Evolutionary conservation across 2,113 vertebrate species (phyloP).

Genomic region (Accipiter cooperii): DNA sequence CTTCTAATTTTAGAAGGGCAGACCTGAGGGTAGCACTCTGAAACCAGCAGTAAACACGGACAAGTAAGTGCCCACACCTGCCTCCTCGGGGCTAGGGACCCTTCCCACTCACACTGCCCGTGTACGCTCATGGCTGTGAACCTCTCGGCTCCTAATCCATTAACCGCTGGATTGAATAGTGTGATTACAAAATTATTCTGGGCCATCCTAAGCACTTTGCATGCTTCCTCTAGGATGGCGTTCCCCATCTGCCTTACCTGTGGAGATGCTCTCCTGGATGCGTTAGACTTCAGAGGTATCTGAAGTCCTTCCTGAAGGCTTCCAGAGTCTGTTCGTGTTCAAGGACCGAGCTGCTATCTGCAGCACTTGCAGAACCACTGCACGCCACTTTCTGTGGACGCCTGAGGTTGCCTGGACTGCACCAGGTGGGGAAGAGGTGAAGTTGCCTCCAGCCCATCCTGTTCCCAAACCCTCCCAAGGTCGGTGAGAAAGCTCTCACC

Average conservation of each 20-base stretch:
- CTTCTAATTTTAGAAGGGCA: background rate
- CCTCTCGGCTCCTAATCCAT: background rate
- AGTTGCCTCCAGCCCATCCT: background rate
- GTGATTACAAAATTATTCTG: background rate
- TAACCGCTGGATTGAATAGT: rapidly evolving
- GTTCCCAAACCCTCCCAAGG: background rate
- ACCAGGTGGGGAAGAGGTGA: background rate
- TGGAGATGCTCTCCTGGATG: background rate
- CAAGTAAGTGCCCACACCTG: rapidly evolving
- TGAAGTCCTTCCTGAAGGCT: background rate
- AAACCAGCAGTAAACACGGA: rapidly evolving
- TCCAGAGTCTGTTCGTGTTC: background rate
- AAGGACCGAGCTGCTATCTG: background rate
- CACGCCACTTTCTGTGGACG: background rate
- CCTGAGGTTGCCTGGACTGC: background rate
- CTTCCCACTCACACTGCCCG: rapidly evolving
- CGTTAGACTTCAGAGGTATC: background rate
- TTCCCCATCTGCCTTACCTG: background rate
- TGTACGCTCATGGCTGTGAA: rapidly evolving
- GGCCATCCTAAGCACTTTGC: background rate
- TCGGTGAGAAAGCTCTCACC: too few relatives aligned
- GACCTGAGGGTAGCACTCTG: background rate
- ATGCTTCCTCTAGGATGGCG: background rate
- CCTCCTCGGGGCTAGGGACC: background rate
- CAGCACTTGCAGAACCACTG: background rate